Evolutionary conservation across 2,888 invertebrate species (phyloP), one percentile per base, ranked within the genome.

Genomic region (Cataglyphis albicans): DNA sequence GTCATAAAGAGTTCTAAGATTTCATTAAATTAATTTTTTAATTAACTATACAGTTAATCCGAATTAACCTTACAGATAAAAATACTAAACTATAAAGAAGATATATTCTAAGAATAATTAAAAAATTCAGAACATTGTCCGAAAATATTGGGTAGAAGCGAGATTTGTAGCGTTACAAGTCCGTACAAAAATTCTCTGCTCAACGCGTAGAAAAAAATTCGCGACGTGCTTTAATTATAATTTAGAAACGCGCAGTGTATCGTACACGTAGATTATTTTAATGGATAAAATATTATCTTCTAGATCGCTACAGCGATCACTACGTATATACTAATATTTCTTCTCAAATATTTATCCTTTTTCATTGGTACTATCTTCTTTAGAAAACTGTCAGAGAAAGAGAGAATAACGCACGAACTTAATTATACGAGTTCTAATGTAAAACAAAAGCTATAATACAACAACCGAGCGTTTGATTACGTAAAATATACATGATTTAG

Each of bases 1-100:
- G 59, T 59, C 3, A 32, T 59, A 59, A 15, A 44, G 41, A 44
- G 41, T 74, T 74, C 74, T 63, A 74, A 15, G 29, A 29, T 63
- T 63, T 48, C 21, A 44, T 75, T 64, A 75, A 64, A 64, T 75
- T 75, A 75, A 75, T 64, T 48, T 64, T 48, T 44, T 73, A 52
- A 52, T 52, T 52, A 52, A 52, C n/a, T n/a, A n/a, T 52, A 52
- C 7, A 52, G n/a, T 52, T n/a, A 52, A n/a, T 52, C n/a, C n/a
- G n/a, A 52, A n/a, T 52, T 52, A 52, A n/a, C 52, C 2, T 44
- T 7, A 4, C 6, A 59, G 38, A 15, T 74, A 75, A 75, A 64
- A 32, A 21, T 75, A 35, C 12, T 52, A 52, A 61, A 29, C n/a
- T 61, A 74, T 15, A 63, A 74, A 29, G n/a, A 63, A 35, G 41